These are phyloP conservation scores for Amphimallon solstitiale DNA, from an alignment of 2,888 invertebrate genomes.

Conservation along the genomic window DNA sequence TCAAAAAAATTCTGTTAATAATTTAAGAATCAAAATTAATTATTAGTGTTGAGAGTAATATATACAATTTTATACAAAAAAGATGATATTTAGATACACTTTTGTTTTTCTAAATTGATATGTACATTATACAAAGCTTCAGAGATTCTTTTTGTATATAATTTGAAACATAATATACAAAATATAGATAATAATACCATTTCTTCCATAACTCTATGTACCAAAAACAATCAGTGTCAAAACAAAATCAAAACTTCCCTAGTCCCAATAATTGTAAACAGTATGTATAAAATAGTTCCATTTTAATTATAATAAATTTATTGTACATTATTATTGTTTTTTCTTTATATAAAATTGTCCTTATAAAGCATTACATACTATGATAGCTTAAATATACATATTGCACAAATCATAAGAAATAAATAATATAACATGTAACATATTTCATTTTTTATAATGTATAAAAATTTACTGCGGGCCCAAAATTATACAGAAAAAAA, in stretches of 20 bases:
- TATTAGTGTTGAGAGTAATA: conserved; percentile 50
- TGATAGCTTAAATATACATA: background rate
- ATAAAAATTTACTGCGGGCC: background rate
- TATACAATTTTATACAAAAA: conserved; percentile 56
- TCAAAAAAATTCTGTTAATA: conserved; percentile 41
- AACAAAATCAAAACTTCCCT: conserved; percentile 54
- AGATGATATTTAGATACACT: conserved; percentile 43
- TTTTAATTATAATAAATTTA: conserved; percentile 50
- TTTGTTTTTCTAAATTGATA: conserved; percentile 37
- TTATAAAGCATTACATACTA: conserved; percentile 10
- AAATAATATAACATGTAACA: conserved; percentile 1
- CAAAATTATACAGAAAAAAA: background rate
- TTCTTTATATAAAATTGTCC: conserved; percentile 26
- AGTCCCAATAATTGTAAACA: conserved; percentile 54
- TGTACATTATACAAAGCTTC: conserved; percentile 35
- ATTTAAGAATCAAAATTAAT: conserved; percentile 48
- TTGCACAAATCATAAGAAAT: conserved; percentile 20
- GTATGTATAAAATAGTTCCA: conserved; percentile 56
- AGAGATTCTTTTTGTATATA: conserved; percentile 34
- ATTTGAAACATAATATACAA: conserved; percentile 36
- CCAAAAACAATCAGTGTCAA: conserved; percentile 56
- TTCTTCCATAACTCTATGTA: conserved; percentile 54
- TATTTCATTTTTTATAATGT: background rate
- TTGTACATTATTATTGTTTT: conserved; percentile 42
- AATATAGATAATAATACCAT: conserved; percentile 43